These are phyloP conservation scores for Choloepus hoffmanni DNA, from an alignment of 2,113 vertebrate species.

Conservation along the genomic window DNA sequence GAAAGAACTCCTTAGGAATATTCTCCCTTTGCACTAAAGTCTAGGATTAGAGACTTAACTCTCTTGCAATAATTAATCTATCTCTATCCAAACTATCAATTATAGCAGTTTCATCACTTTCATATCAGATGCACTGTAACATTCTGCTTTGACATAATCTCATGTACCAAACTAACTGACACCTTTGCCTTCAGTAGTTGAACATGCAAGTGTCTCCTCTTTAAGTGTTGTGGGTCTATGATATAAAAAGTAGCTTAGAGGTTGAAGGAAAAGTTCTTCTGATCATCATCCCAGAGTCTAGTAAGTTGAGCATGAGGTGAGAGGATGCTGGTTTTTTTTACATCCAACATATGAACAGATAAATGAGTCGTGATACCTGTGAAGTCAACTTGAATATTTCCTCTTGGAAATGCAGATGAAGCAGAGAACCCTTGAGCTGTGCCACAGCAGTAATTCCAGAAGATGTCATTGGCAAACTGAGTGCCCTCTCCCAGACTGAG, in stretches of 20 bases:
- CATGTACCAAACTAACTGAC: neutral
- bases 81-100: slow-evolving; percentile 11
- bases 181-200: neutral
- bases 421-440: neutral
- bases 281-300: neutral
- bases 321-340: neutral
- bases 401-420: neutral
- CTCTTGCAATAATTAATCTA: neutral
- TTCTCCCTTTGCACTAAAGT: neutral
- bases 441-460: neutral
- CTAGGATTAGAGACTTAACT: neutral
- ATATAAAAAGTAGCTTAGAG: neutral
- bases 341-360: neutral
- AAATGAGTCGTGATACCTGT: neutral
- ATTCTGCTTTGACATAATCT: neutral
- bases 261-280: neutral
- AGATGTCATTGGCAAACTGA: neutral
- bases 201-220: neutral
- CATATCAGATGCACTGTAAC: neutral
- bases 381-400: neutral
- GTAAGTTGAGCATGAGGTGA: neutral
- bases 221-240: neutral
- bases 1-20: neutral
- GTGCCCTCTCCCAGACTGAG: neutral
- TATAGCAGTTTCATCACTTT: neutral